Conservation (phyloP, 2,113 vertebrate species). For the Piaya cayana region DNA sequence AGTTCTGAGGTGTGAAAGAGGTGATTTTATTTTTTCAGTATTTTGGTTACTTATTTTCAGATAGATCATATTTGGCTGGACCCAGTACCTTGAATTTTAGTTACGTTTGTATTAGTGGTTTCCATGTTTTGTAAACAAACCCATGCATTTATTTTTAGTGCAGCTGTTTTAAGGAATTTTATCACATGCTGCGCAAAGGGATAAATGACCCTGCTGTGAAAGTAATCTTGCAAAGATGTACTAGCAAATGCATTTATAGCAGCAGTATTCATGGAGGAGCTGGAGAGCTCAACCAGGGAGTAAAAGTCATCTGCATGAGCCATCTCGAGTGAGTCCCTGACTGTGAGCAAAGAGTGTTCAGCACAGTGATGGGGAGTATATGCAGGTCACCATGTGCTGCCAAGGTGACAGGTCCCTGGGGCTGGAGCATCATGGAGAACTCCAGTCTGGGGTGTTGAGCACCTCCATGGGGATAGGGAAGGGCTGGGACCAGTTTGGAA, state of each 20-base stretch:
- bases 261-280: background rate
- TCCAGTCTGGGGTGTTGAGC: background rate
- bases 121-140: background rate
- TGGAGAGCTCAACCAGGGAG: background rate
- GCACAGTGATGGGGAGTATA: background rate
- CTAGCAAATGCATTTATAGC: background rate
- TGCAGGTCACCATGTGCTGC: background rate
- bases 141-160: background rate
- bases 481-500: background rate
- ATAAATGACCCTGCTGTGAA: background rate
- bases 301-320: background rate
- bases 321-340: background rate
- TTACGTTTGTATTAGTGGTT: background rate
- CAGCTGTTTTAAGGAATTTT: background rate
- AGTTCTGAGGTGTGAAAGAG: background rate
- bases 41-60: background rate
- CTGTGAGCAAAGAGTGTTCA: background rate
- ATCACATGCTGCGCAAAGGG: background rate
- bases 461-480: background rate
- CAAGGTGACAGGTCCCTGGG: background rate
- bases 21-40: background rate
- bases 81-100: background rate
- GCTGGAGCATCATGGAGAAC: accelerated
- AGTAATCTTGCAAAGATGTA: background rate
- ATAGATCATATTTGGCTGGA: background rate